Evolutionary conservation across 2,797 vertebrate genomes (phyloP), one percentile per base, ranked within the genome.

Genomic region (Decapterus maruadsi): DNA sequence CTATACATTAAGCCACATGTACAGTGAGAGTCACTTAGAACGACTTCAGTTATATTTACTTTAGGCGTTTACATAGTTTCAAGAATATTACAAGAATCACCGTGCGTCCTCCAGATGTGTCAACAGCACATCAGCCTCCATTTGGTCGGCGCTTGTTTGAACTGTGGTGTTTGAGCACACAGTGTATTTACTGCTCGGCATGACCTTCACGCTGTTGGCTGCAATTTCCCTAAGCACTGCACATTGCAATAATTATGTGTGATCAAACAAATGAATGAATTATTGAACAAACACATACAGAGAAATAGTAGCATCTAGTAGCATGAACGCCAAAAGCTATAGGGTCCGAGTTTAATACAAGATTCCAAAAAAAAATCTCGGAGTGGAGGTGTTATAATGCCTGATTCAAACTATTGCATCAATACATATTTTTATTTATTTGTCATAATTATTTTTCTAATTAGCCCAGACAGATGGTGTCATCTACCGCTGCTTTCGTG

Each of bases 171-270:
- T 86, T 81, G 83, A 87, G 74, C 40, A 53, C 42, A 64, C 14
- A 45, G 34, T 53, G 3, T 79, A 58, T 91, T 80, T 80, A 58
- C 77, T 19, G 75, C 74, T 77, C 68, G 22, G 72, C 38, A 9
- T 80, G 87, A 92, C 88, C 90, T 91, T 90, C 82, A 81, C 64
- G 38, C 43, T 58, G 69, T 59, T 60, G 43, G 40, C 82, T 65
- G 77, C 74, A 81, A 85, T 89, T 90, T 90, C 85, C 88, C 87
- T 72, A 64, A 89, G 83, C 77, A 36, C 78, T 50, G 31, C 43
- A 53, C 75, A 72, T 72, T 60, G 80, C 76, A 53, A 72, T 86
- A 90, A 90, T 90, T 82, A 83, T 80, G 75, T 78, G 75, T 64
- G 70, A 64, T 75, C 80, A 89, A 79, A 88, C 84, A 85, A 70